These are phyloP conservation scores for Caprella mutica DNA, from an alignment of 2,888 invertebrate species.

Conservation along the genomic window DNA sequence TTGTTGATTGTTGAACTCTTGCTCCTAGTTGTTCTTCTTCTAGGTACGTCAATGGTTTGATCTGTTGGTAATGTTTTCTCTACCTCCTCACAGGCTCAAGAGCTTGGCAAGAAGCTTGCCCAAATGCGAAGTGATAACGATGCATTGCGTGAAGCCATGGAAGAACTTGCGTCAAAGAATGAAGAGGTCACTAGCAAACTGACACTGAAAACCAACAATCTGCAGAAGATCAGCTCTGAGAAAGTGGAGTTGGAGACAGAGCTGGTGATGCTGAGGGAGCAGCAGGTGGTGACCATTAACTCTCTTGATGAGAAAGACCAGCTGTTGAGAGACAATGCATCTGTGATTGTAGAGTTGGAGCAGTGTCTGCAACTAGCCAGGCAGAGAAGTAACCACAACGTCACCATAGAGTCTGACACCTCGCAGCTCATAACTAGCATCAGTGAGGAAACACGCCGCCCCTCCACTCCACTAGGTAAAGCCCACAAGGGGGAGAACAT, in stretches of 20 bases:
- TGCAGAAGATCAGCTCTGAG: not conserved
- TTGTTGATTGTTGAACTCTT: no score
- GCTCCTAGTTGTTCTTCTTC: no score
- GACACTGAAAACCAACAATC: not conserved
- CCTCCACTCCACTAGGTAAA: no score
- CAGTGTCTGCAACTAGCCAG: not conserved
- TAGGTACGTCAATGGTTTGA: no score
- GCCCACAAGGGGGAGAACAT: conserved; percentile 10
- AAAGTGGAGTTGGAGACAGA: conserved; percentile 4
- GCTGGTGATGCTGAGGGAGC: conserved; percentile 4
- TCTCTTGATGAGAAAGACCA: not conserved
- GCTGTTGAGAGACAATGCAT: not conserved
- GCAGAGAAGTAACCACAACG: not conserved
- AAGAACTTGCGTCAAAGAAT: conserved; percentile 2
- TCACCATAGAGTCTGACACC: not conserved
- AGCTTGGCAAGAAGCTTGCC: conserved; percentile 3
- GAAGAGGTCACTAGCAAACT: conserved; percentile 16
- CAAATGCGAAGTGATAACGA: conserved; percentile 9
- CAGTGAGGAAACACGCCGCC: not conserved
- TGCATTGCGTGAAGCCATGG: conserved; percentile 5
- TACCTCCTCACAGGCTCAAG: not conserved
- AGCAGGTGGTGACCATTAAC: not conserved
- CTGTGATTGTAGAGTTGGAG: conserved; percentile 4
- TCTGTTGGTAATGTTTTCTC: no score
- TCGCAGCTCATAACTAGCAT: not conserved